phyloP scores from a whole-genome alignment of 2,888 invertebrate genomes.

The Dryocosmus kuriphilus region DNA sequence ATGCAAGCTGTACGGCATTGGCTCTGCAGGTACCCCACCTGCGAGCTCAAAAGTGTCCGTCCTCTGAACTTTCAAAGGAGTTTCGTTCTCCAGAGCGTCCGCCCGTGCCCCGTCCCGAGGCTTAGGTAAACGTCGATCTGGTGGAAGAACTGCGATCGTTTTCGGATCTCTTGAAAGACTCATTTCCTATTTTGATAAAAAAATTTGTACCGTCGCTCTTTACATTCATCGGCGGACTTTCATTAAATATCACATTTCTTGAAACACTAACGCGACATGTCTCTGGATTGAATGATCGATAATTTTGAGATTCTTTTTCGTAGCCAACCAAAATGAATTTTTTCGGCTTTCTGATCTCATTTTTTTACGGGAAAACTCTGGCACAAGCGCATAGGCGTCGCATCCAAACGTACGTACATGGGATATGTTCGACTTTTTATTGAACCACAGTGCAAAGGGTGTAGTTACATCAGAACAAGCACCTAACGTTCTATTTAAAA shows the following conservation, averaged over 20 bases:
- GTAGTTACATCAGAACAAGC: conserved; percentile 40
- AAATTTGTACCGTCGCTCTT: background rate
- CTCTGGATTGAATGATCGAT: conserved; percentile 51
- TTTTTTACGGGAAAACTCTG: conserved; percentile 49
- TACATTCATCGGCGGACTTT: background rate
- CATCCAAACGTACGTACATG: conserved; percentile 61
- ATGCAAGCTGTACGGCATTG: background rate
- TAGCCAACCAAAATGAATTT: conserved; percentile 58
- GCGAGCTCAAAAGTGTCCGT: background rate
- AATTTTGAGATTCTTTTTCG: conserved; percentile 52
- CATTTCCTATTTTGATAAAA: too few species aligned
- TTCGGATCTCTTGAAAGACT: too few species aligned
- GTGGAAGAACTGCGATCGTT: background rate
- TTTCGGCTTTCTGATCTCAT: conserved; percentile 44
- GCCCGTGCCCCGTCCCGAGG: background rate
- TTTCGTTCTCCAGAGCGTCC: background rate
- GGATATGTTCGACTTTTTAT: conserved; percentile 55
- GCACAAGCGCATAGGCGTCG: conserved; percentile 48
- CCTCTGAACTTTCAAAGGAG: background rate
- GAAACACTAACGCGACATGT: conserved; percentile 22
- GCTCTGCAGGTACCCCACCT: background rate
- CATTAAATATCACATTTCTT: conserved; percentile 19
- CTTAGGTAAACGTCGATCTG: background rate
- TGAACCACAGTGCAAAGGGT: conserved; percentile 57
- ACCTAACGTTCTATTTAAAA: conserved; percentile 61